Conservation (phyloP, 2,113 vertebrate species). For the Callospermophilus lateralis region DNA sequence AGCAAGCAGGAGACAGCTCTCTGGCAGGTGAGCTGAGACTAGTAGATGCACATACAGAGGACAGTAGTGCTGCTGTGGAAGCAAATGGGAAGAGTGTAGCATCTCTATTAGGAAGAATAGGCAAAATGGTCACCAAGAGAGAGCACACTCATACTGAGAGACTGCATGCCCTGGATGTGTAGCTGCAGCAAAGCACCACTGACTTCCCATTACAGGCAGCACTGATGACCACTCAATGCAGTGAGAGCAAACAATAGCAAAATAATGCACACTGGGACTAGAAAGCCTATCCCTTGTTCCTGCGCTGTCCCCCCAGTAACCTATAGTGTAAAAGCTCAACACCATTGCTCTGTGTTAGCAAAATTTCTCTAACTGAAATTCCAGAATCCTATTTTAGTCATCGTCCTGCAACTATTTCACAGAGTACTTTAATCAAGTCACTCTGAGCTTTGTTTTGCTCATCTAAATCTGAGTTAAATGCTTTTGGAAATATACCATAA, state of each 20-base stretch:
- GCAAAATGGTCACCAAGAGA: neutral
- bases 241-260: neutral
- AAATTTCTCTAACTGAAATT: neutral
- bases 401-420: neutral
- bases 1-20: neutral
- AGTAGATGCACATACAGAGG: no score
- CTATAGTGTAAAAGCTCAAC: no score
- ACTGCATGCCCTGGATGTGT: no score
- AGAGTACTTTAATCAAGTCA: rapidly evolving
- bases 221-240: neutral
- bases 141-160: no score
- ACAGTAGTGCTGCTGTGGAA: neutral
- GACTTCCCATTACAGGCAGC: rapidly evolving
- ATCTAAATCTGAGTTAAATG: neutral
- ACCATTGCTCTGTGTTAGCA: neutral
- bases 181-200: rapidly evolving
- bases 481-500: neutral
- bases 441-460: neutral
- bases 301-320: rapidly evolving
- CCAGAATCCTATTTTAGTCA: neutral
- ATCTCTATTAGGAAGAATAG: neutral
- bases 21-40: neutral
- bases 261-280: neutral
- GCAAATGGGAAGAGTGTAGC: rapidly evolving
- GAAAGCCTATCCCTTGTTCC: neutral